phyloP scores from a whole-genome alignment of 2,888 invertebrate genomes.

The Tridacna gigas region DNA sequence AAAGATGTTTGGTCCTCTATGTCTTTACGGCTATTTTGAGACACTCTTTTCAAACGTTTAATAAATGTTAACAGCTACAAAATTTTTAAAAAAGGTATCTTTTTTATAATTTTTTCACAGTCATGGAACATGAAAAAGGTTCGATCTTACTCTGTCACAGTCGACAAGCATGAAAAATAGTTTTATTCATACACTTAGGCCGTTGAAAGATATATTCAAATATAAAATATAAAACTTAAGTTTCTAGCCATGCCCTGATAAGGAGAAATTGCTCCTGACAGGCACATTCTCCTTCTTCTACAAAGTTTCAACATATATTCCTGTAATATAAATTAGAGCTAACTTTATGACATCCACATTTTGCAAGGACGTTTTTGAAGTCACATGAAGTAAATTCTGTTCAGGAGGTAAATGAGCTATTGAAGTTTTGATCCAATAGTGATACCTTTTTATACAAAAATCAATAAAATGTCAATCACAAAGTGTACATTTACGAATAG shows the following conservation, averaged over 20 bases:
- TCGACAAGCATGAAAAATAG: no score
- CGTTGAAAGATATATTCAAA: no score
- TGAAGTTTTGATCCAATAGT: slow-evolving; percentile 9
- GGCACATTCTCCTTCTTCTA: background rate
- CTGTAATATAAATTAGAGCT: background rate
- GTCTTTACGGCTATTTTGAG: no score
- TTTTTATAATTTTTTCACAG: no score
- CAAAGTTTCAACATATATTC: background rate
- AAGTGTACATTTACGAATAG: slow-evolving; percentile 4
- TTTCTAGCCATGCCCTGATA: background rate
- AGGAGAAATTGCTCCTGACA: background rate
- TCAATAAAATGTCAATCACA: slow-evolving; percentile 27
- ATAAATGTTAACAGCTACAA: no score
- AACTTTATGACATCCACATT: background rate
- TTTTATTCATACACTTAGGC: no score
- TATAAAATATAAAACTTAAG: no score
- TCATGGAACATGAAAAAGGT: no score
- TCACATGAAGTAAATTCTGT: background rate
- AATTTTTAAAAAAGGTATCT: no score
- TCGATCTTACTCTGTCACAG: no score
- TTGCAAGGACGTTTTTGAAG: background rate
- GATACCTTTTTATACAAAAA: slow-evolving; percentile 21
- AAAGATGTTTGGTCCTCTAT: no score
- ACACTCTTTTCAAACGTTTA: no score
- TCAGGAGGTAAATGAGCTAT: background rate